Evolutionary conservation across 2,888 invertebrate species (phyloP), one percentile per base, ranked within the genome.

Genomic region (Scelioninae gen. 1): DNA sequence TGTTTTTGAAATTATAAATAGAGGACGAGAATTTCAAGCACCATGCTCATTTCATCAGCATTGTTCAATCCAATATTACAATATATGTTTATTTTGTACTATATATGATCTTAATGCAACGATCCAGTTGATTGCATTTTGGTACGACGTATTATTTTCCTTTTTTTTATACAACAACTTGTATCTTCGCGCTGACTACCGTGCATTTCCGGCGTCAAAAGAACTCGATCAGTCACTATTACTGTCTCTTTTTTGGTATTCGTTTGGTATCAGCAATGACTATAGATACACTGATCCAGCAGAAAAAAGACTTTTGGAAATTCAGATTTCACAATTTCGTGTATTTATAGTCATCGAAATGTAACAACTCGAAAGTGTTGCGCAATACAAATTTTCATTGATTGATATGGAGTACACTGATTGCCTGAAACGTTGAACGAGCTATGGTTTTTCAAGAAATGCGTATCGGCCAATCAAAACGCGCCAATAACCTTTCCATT

Each of bases 61-160:
- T 83, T 87, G 87, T 87, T 89, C 89, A 87, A 88, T 88, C 86
- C 88, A 90, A 90, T 90, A 90, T 91, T 90, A 91, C 88, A 89
- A 89, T 91, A 91, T 91, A 92, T 90, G 91, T 92, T 92, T 92
- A 92, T 87, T 92, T 92, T 92, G 92, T 92, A 92, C 92, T 92
- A 91, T 92, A 91, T 92, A 92, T 89, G 92, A 92, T 92, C 91
- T 91, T 91, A 89, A 91, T 89, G 88, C 91, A 88, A 88, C 89
- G 86, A 87, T 85, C 87, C 86, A 83, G 82, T 86, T 81, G 87
- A 89, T 86, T 88, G 88, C 86, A 78, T 87, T 88, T 90, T 90
- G 89, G 90, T 90, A 91, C 90, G 87, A 90, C 88, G 88, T 88
- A 88, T 88, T 88, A 60, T 4, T 69, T 47, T 58, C 38, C 47